These are phyloP conservation scores for Aphodius sticticus DNA, from an alignment of 2,888 invertebrate species.

Conservation along the genomic window DNA sequence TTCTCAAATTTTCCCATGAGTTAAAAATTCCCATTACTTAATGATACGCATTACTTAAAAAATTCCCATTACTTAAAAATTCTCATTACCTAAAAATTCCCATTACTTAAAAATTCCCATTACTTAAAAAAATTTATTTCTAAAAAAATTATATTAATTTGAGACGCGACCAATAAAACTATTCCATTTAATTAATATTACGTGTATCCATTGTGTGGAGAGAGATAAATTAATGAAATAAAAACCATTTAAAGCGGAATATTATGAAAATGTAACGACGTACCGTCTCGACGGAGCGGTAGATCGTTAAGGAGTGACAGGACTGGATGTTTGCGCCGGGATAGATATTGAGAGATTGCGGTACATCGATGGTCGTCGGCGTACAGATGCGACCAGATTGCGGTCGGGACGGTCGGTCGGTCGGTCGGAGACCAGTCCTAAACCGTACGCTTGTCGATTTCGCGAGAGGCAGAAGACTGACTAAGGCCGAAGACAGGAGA, in stretches of 20 bases:
- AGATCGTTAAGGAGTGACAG: constrained; percentile 16
- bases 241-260: neutral
- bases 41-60: no score
- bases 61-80: no score
- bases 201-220: no score
- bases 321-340: neutral
- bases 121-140: no score
- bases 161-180: constrained; percentile 14
- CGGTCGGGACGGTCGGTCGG: neutral
- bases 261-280: constrained; percentile 22
- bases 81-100: no score
- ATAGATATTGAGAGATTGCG: neutral
- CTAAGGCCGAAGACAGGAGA: neutral
- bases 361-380: neutral
- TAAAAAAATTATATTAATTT: neutral
- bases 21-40: no score
- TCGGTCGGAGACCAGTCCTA: neutral
- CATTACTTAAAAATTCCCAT: neutral
- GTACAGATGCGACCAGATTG: constrained; percentile 4
- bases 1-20: no score
- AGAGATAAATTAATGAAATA: no score
- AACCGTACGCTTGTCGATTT: neutral
- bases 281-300: constrained; percentile 16
- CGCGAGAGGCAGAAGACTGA: neutral
- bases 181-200: constrained; percentile 6